A percentile compares a stretch with the other conserved stretches of the same genome.
phyloP scores from a whole-genome alignment of 2,888 invertebrate species.

The Drosophila limbata region DNA sequence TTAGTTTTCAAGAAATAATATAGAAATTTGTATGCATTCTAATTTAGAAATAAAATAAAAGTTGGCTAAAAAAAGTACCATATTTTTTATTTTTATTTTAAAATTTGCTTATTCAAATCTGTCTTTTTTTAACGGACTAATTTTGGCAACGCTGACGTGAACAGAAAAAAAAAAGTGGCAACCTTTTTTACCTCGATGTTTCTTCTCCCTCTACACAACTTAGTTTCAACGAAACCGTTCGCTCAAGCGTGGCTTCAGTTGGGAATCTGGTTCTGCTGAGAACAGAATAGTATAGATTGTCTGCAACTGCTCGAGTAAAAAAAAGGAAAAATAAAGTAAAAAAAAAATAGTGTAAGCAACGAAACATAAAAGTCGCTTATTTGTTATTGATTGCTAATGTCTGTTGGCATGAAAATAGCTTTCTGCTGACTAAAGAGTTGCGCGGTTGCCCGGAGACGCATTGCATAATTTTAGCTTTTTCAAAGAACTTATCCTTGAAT shows the following conservation, averaged over 20 bases:
- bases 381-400: slow-evolving; percentile 41
- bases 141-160: too few species aligned
- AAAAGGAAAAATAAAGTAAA: slow-evolving; percentile 28
- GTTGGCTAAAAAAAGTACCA: too few species aligned
- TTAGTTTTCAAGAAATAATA: too few species aligned
- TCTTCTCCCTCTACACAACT: too few species aligned
- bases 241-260: slow-evolving; percentile 56
- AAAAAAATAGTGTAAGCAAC: slow-evolving; percentile 36
- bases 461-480: slow-evolving; percentile 55
- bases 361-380: slow-evolving; percentile 22
- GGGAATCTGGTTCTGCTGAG: slow-evolving; percentile 39
- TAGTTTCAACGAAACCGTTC: too few species aligned
- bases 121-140: too few species aligned
- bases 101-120: too few species aligned
- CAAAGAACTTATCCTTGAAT: slow-evolving; percentile 35
- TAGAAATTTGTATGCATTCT: too few species aligned
- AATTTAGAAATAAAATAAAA: too few species aligned
- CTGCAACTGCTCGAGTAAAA: slow-evolving; percentile 33
- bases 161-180: too few species aligned
- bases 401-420: slow-evolving; percentile 16
- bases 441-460: slow-evolving; percentile 42
- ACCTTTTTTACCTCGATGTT: too few species aligned
- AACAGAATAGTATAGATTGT: slow-evolving; percentile 55
- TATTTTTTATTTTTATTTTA: too few species aligned
- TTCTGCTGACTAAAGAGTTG: slow-evolving; percentile 17